Base-by-base conservation (phyloP, 2,797 vertebrate species). In the Acridotheres tristis region DNA sequence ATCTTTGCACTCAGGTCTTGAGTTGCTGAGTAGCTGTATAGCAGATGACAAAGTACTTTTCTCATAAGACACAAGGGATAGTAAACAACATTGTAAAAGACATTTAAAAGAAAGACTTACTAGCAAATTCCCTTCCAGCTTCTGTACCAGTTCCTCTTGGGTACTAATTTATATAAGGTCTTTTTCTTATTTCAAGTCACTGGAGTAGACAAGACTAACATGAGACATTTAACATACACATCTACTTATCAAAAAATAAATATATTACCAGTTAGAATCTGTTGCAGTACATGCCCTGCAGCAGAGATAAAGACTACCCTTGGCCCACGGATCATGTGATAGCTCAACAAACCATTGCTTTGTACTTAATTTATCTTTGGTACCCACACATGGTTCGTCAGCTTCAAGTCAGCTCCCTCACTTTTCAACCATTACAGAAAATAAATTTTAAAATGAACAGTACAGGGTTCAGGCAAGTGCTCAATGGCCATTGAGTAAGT, bases 181-280 rank as follows among this genome's bases (percentile, higher is more conserved):
- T 73, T 73, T 85, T 62, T 57, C 4, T 58, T 36, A 65, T 65
- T 91, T 91, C 45, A 66, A 84, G 74, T 62, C 58, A 86, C 43
- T 22, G 36, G 43, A 74, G n/a, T 42, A 66, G 1, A 2, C 62
- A 69, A 86, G 69, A 72, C 48, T 83, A 83, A 85, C 47, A 17
- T 1, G 22, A 94, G 66, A 77, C 71, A 84, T 73, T 86, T 85
- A 81, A 81, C 89, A 80, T 30, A 77, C 2, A 3, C 36, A 71
- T 50, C 16, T 50, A 38, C 62, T 91, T 95, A 95, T 82, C 90
- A 90, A 89, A 91, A 94, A 78, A 47, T 58, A 94, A 94, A 94
- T 43, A 83, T 14, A 81, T 86, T 80, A 86, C 73, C 54, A 50
- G 11, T 54, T 83, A 54, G 77, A 82, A 78, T 66, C 77, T 3